phyloP scores from a whole-genome alignment of 2,888 invertebrate species.

The Pristionchus japonicus region DNA sequence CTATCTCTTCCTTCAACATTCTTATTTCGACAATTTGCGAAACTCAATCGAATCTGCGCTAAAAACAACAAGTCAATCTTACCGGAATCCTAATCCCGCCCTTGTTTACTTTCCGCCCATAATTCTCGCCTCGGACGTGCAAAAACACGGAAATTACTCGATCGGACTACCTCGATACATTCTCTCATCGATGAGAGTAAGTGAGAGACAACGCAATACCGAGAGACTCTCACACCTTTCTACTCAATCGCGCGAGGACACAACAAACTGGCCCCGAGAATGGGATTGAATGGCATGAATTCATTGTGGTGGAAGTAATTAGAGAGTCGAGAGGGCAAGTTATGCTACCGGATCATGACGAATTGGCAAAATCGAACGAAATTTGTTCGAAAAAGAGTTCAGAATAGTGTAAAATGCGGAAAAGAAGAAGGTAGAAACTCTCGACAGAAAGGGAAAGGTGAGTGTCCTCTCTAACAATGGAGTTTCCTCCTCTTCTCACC shows the following conservation, averaged over 20 bases:
- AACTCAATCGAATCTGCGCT: not conserved
- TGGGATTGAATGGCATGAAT: not conserved
- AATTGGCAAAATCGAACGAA: not conserved
- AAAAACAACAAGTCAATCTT: not conserved
- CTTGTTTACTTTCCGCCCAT: not conserved
- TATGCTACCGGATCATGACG: not conserved
- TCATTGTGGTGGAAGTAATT: conserved; percentile 15
- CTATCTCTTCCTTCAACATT: no score
- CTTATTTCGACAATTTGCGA: not conserved
- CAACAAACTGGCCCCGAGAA: conserved; percentile 25
- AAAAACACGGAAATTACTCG: conserved; percentile 27
- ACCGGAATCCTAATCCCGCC: not conserved
- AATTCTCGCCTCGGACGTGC: not conserved
- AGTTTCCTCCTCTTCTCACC: not conserved
- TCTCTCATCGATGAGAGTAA: not conserved
- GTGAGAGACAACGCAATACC: not conserved
- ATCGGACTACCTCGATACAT: not conserved
- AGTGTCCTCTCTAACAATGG: conserved; percentile 20
- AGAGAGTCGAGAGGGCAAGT: not conserved
- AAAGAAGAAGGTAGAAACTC: not conserved
- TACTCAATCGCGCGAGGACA: not conserved
- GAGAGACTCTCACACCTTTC: not conserved
- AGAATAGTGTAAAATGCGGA: not conserved
- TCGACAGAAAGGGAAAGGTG: not conserved
- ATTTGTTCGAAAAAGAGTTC: not conserved